Percentiles rank a stretch among this genome's conserved stretches.
Evolutionary conservation across 2,888 invertebrate genomes (phyloP).

Genomic region (Aspidiotus destructor): DNA sequence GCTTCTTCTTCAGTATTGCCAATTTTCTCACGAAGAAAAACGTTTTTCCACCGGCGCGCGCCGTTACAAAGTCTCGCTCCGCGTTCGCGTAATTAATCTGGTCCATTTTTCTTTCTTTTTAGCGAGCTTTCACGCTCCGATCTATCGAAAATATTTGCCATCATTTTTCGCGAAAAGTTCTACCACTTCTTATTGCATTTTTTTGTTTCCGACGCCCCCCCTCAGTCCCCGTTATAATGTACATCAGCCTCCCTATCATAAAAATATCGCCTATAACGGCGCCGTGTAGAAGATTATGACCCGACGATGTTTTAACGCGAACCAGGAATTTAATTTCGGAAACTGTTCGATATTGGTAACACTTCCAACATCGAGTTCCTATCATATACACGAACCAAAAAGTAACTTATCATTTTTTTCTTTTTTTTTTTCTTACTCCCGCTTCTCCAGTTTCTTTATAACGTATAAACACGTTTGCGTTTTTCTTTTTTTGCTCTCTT

Average conservation of each 20-base stretch:
- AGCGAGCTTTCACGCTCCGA: no score
- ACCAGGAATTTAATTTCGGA: neutral
- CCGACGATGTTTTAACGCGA: neutral
- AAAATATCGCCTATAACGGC: no score
- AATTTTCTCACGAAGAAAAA: neutral
- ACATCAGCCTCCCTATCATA: no score
- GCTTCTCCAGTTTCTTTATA: neutral
- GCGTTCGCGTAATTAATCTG: neutral
- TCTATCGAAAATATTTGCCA: neutral
- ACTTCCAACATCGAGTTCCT: neutral
- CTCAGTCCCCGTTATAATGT: no score
- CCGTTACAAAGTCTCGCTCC: neutral
- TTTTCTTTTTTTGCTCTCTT: constrained; percentile 5
- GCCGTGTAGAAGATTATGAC: neutral
- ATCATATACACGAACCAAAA: neutral
- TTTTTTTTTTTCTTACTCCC: no score
- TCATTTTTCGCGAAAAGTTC: neutral
- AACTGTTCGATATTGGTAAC: neutral
- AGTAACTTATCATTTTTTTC: neutral
- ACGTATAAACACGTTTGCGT: neutral
- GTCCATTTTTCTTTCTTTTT: no score
- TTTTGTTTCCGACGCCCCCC: no score
- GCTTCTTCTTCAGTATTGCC: constrained; percentile 11
- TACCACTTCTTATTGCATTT: no score
- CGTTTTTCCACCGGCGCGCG: neutral